Evolutionary conservation across 2,113 vertebrate species (phyloP), one percentile per base, ranked within the genome.

Genomic region (Oreotrochilus melanogaster): DNA sequence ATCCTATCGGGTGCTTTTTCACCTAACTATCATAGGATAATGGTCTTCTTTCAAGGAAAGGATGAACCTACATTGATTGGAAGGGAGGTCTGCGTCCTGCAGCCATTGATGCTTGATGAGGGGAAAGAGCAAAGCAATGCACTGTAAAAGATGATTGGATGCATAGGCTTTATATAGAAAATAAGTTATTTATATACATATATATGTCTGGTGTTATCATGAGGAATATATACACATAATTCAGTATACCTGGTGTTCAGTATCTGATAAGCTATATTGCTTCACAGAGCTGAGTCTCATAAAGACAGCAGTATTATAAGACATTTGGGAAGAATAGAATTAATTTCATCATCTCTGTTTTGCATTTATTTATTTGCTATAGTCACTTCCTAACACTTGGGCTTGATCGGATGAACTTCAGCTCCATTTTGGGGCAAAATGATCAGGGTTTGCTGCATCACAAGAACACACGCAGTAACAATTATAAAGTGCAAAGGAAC

Each of bases 1-100:
- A 93, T 90, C 89, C 86, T 83, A 42, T 88, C 43, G 3, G 88
- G 95, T 93, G 92, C 90, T 98, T 96, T 97, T 90, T 74, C 93
- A 93, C 84, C 80, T 92, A 73, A 58, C 94, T n/a, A 92, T 87
- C 35, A 65, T 37, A 70, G 95, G 81, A 96, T 95, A 97, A 92
- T 86, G 75, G 74, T 87, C 70, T 86, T 88, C 84, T 92, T 71
- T 96, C 81, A 90, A 91, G 75, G 64, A 85, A n/a, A 64, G 33
- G 53, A 67, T 25, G 45, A 3, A 6, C 25, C 76, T 78, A 67
- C 95, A 50, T 67, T 66, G 81, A 80, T 64, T 95, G 67, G 92
- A 93, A 78, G 76, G 72, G 56, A 78, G 69, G n/a, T 60, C 43
- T 92, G 60, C 88, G 71, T 83, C 73, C 76, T 93, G 54, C 30